Percentiles rank a stretch among this genome's conserved stretches.
phyloP scores from a whole-genome alignment of 1,140 invertebrate genomes.

The Lordiphosa clarofinis region DNA sequence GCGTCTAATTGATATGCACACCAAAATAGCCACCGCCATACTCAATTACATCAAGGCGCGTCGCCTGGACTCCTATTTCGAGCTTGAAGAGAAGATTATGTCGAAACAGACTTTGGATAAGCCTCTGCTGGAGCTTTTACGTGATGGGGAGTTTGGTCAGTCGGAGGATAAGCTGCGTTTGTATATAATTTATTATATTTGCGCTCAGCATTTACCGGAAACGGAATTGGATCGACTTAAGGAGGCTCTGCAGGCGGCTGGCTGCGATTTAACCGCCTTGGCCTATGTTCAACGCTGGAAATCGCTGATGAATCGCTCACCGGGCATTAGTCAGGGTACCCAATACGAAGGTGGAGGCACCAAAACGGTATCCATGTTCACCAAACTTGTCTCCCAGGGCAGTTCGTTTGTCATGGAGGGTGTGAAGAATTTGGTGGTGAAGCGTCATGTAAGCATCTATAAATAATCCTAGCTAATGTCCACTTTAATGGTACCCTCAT shows the following conservation, averaged over 20 bases:
- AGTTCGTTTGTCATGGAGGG: conserved; percentile 99
- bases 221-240: conserved; percentile 91
- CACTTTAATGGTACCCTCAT: no score
- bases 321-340: conserved; percentile 80
- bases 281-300: conserved; percentile 95
- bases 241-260: conserved; percentile 87
- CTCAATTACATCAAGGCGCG: conserved; percentile 91
- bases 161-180: conserved; percentile 96
- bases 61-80: conserved; percentile 97
- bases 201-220: conserved; percentile 88
- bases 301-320: conserved; percentile 67
- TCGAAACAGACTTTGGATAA: conserved; percentile 88
- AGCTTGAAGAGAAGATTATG: conserved; percentile 99
- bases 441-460: conserved; percentile 94
- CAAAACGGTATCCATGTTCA: conserved; percentile 98
- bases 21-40: conserved; percentile 96
- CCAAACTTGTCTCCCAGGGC: conserved; percentile 97
- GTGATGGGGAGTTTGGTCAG: conserved; percentile 92
- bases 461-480: no score
- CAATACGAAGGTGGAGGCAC: conserved; percentile 96
- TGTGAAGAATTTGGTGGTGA: conserved; percentile 99
- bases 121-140: conserved; percentile 88
- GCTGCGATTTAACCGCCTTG: conserved; percentile 91
- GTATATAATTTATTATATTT: conserved; percentile 97
- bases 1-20: conserved; percentile 98